These are phyloP conservation scores for Dichetophora obliterata DNA, from an alignment of 2,888 invertebrate genomes.

Conservation along the genomic window DNA sequence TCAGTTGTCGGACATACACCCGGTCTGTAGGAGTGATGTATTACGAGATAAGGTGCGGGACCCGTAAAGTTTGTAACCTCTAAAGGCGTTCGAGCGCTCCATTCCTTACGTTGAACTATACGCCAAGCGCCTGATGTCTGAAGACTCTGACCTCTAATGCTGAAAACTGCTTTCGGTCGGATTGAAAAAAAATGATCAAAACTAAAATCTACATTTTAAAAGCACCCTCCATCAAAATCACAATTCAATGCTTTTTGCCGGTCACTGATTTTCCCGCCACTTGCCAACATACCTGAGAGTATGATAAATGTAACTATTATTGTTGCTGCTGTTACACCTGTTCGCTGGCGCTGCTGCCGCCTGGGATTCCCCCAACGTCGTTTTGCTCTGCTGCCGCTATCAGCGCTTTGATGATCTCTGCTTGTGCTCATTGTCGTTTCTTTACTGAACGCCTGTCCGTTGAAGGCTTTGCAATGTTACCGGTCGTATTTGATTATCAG, in stretches of 20 bases:
- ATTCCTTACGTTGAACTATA: conserved; percentile 70
- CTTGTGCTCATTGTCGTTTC: not conserved
- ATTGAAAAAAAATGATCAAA: not conserved
- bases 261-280: not conserved
- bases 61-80: conserved; percentile 47
- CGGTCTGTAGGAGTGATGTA: conserved; percentile 72
- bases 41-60: conserved; percentile 52
- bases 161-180: not conserved
- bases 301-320: not conserved
- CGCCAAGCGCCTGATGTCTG: conserved; percentile 41
- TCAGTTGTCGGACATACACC: conserved; percentile 43
- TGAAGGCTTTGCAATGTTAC: not conserved
- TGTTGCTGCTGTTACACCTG: not conserved
- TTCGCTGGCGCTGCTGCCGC: not conserved
- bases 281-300: not conserved
- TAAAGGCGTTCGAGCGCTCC: conserved; percentile 72
- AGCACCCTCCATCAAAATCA: not conserved
- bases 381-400: not conserved
- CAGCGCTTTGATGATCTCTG: not conserved
- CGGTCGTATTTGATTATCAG: not conserved
- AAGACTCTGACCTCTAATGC: not conserved
- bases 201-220: not conserved
- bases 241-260: not conserved
- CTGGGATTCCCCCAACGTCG: conserved; percentile 1
- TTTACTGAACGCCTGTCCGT: not conserved